Conservation (phyloP, 2,888 invertebrate genomes). For the Andricus curvator region DNA sequence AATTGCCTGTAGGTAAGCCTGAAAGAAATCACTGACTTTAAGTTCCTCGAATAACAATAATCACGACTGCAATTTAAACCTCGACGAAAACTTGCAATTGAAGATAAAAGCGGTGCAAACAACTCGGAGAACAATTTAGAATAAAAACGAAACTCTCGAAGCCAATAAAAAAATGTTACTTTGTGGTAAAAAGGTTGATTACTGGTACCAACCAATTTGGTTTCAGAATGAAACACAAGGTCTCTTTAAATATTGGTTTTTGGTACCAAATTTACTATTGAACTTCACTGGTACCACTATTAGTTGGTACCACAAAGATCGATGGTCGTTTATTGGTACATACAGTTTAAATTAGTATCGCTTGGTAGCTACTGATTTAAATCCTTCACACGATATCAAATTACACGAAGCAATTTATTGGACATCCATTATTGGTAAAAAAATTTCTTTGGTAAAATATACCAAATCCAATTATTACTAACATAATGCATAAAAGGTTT, state of each 20-base stretch:
- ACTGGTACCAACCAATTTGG: neutral
- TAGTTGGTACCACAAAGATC: neutral
- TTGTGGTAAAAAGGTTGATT: neutral
- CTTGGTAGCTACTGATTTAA: no score
- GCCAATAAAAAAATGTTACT: neutral
- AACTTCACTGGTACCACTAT: neutral
- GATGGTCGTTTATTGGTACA: neutral
- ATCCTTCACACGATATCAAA: no score
- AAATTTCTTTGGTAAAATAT: neutral
- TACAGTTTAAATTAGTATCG: neutral
- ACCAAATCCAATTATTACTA: neutral
- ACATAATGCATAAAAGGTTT: neutral
- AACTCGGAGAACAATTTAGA: neutral
- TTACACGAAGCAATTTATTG: no score
- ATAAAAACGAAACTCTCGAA: neutral
- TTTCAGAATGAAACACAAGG: no score
- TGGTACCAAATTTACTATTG: neutral
- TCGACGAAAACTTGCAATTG: neutral
- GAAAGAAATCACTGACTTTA: constrained; percentile 73
- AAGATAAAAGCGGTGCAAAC: neutral
- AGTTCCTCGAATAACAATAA: constrained; percentile 2
- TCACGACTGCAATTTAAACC: neutral
- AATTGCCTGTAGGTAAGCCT: constrained; percentile 89
- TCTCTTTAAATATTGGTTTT: neutral
- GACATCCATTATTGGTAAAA: neutral